Evolutionary conservation across 2,888 invertebrate genomes (phyloP).

Genomic region (Cinara cedri): DNA sequence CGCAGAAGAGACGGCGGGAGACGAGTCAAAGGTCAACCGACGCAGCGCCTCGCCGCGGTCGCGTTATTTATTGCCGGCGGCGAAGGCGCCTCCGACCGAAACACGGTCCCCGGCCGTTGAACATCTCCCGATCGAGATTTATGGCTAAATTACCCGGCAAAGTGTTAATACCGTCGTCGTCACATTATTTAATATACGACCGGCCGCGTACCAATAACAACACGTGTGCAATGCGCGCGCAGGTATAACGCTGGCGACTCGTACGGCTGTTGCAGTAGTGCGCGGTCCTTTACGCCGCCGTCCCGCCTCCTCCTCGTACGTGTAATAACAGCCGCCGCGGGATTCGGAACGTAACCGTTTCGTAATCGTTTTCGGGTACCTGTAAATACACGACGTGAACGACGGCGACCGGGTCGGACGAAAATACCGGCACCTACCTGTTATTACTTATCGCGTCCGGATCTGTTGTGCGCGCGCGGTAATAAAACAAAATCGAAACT

Average conservation of each 20-base stretch:
- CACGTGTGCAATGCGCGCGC: too few species aligned
- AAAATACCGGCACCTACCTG: too few species aligned
- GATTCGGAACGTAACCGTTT: background rate
- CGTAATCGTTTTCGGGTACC: too few species aligned
- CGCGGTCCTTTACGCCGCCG: background rate
- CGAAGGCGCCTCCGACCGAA: slow-evolving; percentile 33
- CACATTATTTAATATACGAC: background rate
- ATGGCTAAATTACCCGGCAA: slow-evolving; percentile 48
- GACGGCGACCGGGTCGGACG: too few species aligned
- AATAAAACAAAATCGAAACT: slow-evolving; percentile 44
- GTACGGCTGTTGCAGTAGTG: background rate
- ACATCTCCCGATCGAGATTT: slow-evolving; percentile 41
- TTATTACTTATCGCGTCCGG: too few species aligned
- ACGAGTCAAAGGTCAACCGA: slow-evolving; percentile 7
- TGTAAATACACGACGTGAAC: too few species aligned
- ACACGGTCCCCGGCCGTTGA: background rate
- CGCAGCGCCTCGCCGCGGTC: too few species aligned
- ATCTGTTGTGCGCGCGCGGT: too few species aligned
- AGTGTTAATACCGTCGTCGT: slow-evolving; percentile 23
- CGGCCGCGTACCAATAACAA: too few species aligned
- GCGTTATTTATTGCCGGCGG: slow-evolving; percentile 27
- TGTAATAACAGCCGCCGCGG: background rate
- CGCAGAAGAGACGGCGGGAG: too few species aligned
- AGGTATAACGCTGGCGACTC: too few species aligned
- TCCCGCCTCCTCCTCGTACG: too few species aligned